Base-by-base conservation (phyloP, 2,888 invertebrate genomes). In the Helicoverpa assulta region DNA sequence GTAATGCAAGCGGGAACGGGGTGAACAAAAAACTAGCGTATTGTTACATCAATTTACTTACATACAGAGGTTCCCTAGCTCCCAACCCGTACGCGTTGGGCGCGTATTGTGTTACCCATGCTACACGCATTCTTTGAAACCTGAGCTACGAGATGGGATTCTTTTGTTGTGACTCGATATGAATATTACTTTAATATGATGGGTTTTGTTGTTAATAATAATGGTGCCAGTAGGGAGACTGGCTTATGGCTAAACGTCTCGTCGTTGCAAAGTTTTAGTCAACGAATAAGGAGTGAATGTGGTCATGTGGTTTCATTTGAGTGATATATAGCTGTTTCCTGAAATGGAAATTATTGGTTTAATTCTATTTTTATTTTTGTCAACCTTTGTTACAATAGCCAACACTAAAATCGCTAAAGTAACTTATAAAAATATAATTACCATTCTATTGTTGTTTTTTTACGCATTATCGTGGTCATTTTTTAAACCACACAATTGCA, bases 131-230 rank as follows among this genome's bases (percentile, higher is more conserved):
- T 93, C 91, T 92, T 91, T 92, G 94, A 91, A 94, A 95, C 91
- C 86, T 88, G 92, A 94, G 89, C 91, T 86, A 83, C 81, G 89
- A 87, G 86, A 91, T 91, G 91, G 91, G 91, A 92, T 91, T 92
- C 94, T 91, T 94, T 94, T 95, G 93, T 94, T 91, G 89, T 86
- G 87, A 86, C 88, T 89, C 89, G 88, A 94, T 94, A 94, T 94
- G 92, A 95, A 94, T 95, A 94, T 94, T 91, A 91, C 92, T 91
- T 90, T 90, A 92, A 92, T 92, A 88, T 89, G 91, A 92, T 90
- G 90, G 90, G 89, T 86, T 86, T 86, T 83, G 87, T 85, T 88
- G 85, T 91, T 90, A 90, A 90, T 90, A 88, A 87, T 87, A 87
- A 81, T 76, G 70, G 74, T 47, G 6, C 16, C 12, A 81, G 57